These are phyloP conservation scores for Mustela nigripes DNA, from an alignment of 2,113 vertebrate species.

Conservation along the genomic window DNA sequence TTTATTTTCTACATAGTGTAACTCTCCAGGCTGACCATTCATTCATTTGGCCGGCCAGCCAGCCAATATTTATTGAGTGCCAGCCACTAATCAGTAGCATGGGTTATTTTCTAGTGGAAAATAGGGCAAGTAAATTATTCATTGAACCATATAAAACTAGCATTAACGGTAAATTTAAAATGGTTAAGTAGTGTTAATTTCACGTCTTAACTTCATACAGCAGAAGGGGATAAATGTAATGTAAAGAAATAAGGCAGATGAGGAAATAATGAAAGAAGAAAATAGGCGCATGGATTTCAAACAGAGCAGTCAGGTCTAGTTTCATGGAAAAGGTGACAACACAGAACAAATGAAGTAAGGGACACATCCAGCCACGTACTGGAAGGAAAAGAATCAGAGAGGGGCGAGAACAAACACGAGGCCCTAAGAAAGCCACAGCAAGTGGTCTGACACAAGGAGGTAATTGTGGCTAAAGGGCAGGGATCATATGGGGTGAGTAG, in stretches of 20 bases:
- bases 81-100: not conserved
- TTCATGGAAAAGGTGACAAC: not conserved
- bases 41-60: not conserved
- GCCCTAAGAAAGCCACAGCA: not conserved
- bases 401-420: not conserved
- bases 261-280: not conserved
- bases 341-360: not conserved
- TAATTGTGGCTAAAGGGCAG: not conserved
- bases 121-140: not conserved
- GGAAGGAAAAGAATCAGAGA: not conserved
- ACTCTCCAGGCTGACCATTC: not conserved
- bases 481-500: no score
- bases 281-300: not conserved
- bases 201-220: not conserved
- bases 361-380: not conserved
- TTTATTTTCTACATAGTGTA: not conserved
- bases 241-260: not conserved
- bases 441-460: not conserved
- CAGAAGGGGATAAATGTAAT: not conserved
- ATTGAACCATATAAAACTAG: not conserved
- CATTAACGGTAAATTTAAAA: not conserved
- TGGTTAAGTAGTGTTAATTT: not conserved
- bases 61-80: not conserved
- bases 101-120: not conserved
- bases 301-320: not conserved